Evolutionary conservation across 2,113 vertebrate species (phyloP), one percentile per base, ranked within the genome.

Genomic region (Ophthalmolycus amberensis): DNA sequence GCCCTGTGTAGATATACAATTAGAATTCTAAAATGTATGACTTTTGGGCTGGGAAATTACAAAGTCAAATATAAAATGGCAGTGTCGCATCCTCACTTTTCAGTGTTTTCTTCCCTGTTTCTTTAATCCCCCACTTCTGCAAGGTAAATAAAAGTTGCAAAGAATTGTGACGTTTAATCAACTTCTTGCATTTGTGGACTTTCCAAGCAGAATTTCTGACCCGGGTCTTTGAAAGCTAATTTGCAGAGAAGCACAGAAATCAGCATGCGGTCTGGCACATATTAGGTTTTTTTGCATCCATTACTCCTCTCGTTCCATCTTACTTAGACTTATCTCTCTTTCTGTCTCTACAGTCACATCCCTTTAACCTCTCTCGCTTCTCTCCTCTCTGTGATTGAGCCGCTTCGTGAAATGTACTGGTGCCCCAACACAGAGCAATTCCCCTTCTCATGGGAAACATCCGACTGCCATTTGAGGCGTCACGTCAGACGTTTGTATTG

Each of bases 291-390:
- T 18, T 34, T 63, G 10, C 34, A 34, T 64, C 37, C 48, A 54
- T 54, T 60, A 48, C 60, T 32, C n/a, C 12, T 75, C 27, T 75
- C 20, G 25, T 20, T 42, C 5, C 18, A 18, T 79, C 46, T 40
- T 64, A 11, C 8, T 82, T 27, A 2, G 46, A 77, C 46, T 44
- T 9, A 34, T 71, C 72, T 75, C n/a, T 48, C 38, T 34, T 22
- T 46, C 27, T 60, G 29, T 70, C 44, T 63, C 14, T n/a, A 34
- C n/a, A 56, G 46, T 63, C 8, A 22, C 37, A 48, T 73, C 52
- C 20, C 20, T 71, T 66, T 50, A 15, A 50, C 32, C 15, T 75
- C 4, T 9, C 46, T 68, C 20, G 52, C 15, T 0, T 16, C 46
- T 27, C 27, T 75, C 32, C 54, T 32, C 34, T 64, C 42, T 73